A percentile compares a stretch with the other conserved stretches of the same genome.
phyloP scores from a whole-genome alignment of 2,113 vertebrate species.

The Oriolus oriolus region DNA sequence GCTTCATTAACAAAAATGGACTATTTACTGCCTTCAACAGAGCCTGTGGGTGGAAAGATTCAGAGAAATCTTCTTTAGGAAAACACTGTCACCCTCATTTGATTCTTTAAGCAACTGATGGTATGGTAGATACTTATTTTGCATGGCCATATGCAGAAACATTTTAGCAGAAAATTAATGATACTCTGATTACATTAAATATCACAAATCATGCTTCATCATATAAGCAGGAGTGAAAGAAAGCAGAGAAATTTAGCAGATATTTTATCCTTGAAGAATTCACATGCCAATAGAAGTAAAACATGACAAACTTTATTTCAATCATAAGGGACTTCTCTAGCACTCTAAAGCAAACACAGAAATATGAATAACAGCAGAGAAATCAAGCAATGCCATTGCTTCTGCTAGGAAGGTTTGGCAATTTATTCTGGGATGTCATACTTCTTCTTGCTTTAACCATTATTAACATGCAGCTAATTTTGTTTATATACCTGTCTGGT shows the following conservation, averaged over 20 bases:
- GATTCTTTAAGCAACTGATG: conserved; percentile 71
- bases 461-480: not conserved
- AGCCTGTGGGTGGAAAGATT: conserved; percentile 77
- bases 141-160: conserved; percentile 35
- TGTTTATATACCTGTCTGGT: not conserved
- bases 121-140: conserved; percentile 53
- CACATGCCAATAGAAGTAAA: conserved; percentile 9
- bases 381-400: not conserved
- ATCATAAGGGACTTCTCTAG: not conserved
- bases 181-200: conserved; percentile 43
- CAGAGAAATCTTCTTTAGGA: conserved; percentile 74
- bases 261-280: conserved; percentile 26
- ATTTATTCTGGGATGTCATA: not conserved
- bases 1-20: conserved; percentile 86
- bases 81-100: conserved; percentile 65
- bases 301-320: conserved; percentile 56
- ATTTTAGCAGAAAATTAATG: conserved; percentile 59
- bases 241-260: not conserved
- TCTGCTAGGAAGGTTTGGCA: not conserved
- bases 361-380: not conserved
- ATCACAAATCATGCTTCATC: not conserved
- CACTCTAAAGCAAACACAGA: not conserved
- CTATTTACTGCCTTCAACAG: conserved; percentile 80
- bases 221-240: conserved; percentile 2
- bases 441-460: not conserved